Percentiles rank a stretch among this genome's conserved stretches.
These are phyloP conservation scores for Bos javanicus DNA, from an alignment of 2,113 vertebrate species.

Conservation along the genomic window DNA sequence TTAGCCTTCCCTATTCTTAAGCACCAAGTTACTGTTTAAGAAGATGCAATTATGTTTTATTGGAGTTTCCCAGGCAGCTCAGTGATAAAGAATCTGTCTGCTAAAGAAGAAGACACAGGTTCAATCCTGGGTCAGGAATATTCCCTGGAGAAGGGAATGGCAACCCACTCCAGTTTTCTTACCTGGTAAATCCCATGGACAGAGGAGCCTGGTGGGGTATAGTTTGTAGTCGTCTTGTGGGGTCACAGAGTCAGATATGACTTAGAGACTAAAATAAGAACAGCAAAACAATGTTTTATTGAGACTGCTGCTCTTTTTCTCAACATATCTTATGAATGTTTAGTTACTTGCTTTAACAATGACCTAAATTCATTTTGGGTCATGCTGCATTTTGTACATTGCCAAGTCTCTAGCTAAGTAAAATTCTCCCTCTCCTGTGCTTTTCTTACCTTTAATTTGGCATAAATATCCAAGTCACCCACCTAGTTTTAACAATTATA, in stretches of 20 bases:
- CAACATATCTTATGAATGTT: not conserved
- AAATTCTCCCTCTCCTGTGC: not conserved
- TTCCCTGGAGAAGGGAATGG: not conserved
- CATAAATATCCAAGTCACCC: not conserved
- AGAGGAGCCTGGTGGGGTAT: not conserved
- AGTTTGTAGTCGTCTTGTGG: not conserved
- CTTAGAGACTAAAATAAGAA: not conserved
- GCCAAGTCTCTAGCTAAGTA: not conserved
- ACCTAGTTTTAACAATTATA: not conserved
- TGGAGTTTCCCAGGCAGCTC: not conserved
- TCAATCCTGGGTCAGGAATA: not conserved
- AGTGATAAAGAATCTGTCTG: not conserved
- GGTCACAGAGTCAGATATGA: not conserved
- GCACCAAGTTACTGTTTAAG: not conserved
- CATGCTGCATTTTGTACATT: not conserved
- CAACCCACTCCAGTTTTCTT: not conserved
- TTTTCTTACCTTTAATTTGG: not conserved
- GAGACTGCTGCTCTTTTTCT: not conserved
- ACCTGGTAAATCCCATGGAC: not conserved
- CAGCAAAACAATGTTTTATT: not conserved
- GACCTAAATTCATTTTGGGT: not conserved
- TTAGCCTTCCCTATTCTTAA: not conserved
- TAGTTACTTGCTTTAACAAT: not conserved
- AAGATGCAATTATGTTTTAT: not conserved
- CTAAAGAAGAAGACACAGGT: not conserved